Evolutionary conservation across 2,113 vertebrate species (phyloP), one percentile per base, ranked within the genome.

Genomic region (Amblyornis subalaris): DNA sequence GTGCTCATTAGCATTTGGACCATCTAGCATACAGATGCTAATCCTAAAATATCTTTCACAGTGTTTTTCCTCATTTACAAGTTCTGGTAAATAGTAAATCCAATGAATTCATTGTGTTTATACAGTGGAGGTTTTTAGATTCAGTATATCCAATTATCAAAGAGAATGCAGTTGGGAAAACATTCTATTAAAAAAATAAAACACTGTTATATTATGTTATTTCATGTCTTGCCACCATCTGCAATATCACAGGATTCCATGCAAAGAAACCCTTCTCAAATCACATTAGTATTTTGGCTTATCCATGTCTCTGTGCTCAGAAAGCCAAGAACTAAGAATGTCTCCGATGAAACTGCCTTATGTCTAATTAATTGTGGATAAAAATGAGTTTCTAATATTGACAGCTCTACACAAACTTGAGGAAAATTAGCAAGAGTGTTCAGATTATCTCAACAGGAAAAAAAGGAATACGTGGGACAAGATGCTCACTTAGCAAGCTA

Each of bases 31-130:
- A 78, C 86, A 95, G 89, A 93, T 93, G 90, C 25, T 93, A 92
- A 92, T 90, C 90, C 91, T 53, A 75, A 94, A 96, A 94, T 92
- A 95, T 87, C 89, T 92, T 71, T 71, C 76, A 50, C 66, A 74
- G 23, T 53, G 33, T 92, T 89, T 89, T 91, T 70, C 31, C 57
- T 94, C n/a, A 20, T 69, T 94, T 94, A 54, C 75, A 50, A 92
- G 35, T 66, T 91, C 40, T 91, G 85, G 70, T 94, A 92, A 93
- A 89, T 16, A 91, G 73, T 53, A 91, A 78, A 91, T 72, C 53
- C 44, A 93, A 45, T 45, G 12, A 87, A 78, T 91, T 81, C 1
- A 22, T 89, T 87, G 57, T 88, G 44, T 93, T 94, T 72, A 26
- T 80, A 69, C 28, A 57, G 53, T 71, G 35, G 70, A 75, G 47